phyloP scores from a whole-genome alignment of 2,113 vertebrate genomes.

The Naja naja region DNA sequence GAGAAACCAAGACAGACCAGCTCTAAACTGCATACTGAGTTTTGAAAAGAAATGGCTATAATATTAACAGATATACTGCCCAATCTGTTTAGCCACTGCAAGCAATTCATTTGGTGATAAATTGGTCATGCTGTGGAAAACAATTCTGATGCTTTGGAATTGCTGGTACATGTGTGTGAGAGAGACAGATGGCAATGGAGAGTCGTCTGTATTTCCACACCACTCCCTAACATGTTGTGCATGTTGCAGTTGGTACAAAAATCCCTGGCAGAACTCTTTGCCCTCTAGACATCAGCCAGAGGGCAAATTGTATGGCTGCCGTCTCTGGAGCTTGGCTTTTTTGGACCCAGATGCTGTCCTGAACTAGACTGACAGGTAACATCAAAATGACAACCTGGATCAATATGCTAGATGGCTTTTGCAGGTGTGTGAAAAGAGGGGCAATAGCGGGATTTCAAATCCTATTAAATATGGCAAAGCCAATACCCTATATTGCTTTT shows the following conservation, averaged over 20 bases:
- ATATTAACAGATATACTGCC: background rate
- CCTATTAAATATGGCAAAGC: background rate
- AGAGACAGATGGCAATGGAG: background rate
- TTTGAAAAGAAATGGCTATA: background rate
- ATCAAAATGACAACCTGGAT: background rate
- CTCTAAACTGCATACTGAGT: background rate
- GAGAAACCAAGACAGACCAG: background rate
- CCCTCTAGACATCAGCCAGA: constrained; percentile 24
- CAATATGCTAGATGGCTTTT: background rate
- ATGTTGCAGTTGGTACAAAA: background rate
- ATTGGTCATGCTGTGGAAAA: background rate
- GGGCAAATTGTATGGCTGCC: background rate
- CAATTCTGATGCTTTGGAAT: background rate
- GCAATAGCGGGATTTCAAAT: too few species aligned
- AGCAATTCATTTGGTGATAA: background rate
- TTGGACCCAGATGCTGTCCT: background rate
- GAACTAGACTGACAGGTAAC: background rate
- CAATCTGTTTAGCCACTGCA: background rate
- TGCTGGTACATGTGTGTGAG: background rate
- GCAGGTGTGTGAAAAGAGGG: background rate
- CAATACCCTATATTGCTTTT: background rate
- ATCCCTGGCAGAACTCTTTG: background rate
- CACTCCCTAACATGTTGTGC: background rate
- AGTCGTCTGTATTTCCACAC: background rate
- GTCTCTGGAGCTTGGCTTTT: background rate